Evolutionary conservation across 2,113 vertebrate species (phyloP).

Genomic region (Ciconia boyciana): DNA sequence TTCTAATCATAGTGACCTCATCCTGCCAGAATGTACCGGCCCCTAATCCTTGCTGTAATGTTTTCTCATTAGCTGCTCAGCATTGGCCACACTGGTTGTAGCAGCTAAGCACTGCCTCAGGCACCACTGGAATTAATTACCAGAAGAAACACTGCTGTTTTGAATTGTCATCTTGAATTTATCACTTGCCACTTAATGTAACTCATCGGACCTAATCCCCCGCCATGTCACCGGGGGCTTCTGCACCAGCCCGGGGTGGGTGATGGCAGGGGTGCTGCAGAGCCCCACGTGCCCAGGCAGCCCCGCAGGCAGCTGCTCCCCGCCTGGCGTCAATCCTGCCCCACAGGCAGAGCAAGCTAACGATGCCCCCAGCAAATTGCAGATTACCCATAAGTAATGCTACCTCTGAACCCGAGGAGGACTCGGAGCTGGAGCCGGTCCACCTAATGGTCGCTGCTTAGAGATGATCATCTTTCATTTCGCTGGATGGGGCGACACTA

Average conservation of each 20-base stretch:
- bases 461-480: constrained; percentile 81
- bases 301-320: constrained; percentile 83
- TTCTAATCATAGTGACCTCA: constrained; percentile 76
- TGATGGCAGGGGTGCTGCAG: constrained; percentile 43
- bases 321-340: constrained; percentile 84
- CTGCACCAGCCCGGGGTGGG: constrained; percentile 54
- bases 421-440: constrained; percentile 70
- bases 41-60: constrained; percentile 90
- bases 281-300: constrained; percentile 36
- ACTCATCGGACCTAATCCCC: constrained; percentile 92
- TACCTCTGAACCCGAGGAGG: constrained; percentile 52
- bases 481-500: constrained; percentile 58
- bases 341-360: constrained; percentile 84
- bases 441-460: constrained; percentile 75
- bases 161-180: constrained; percentile 98
- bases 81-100: constrained; percentile 86
- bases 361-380: constrained; percentile 91
- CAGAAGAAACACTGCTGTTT: constrained; percentile 93
- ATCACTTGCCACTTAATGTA: constrained; percentile 97
- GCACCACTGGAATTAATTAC: constrained; percentile 99
- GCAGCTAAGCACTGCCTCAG: constrained; percentile 80
- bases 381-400: constrained; percentile 67
- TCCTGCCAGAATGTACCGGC: constrained; percentile 74
- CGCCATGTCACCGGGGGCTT: constrained; percentile 75
- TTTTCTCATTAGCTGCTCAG: constrained; percentile 90